These are phyloP conservation scores for Spodoptera littoralis DNA, from an alignment of 2,888 invertebrate genomes.

Conservation along the genomic window DNA sequence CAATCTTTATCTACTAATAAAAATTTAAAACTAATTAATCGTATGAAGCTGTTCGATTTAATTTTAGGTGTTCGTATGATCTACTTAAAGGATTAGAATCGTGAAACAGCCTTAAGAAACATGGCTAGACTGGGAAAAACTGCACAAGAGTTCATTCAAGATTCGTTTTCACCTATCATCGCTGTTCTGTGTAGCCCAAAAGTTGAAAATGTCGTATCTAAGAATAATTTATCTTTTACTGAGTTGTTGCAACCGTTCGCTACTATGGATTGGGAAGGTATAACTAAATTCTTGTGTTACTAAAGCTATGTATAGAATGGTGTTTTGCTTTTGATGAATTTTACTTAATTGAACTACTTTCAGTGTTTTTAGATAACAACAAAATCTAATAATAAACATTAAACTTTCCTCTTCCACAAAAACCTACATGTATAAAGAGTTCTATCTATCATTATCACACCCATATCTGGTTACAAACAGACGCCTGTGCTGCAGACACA, in stretches of 20 bases:
- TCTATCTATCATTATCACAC: too few species aligned
- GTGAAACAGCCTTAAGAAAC: background rate
- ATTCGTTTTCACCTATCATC: constrained; percentile 96
- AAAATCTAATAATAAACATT: too few species aligned
- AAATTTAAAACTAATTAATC: background rate
- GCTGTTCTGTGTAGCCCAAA: constrained; percentile 95
- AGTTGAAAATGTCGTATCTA: constrained; percentile 95
- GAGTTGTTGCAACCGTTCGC: constrained; percentile 97
- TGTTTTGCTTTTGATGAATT: too few species aligned
- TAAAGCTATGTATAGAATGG: too few species aligned
- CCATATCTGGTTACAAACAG: too few species aligned
- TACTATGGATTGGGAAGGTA: constrained; percentile 89
- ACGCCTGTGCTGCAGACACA: too few species aligned
- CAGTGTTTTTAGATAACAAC: too few species aligned
- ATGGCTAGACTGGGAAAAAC: constrained; percentile 83
- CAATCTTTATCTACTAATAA: too few species aligned
- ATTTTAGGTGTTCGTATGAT: background rate
- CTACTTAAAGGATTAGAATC: background rate
- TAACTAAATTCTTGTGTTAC: background rate
- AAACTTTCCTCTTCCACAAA: too few species aligned
- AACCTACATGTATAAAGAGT: too few species aligned
- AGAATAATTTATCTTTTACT: constrained; percentile 96
- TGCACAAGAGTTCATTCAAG: constrained; percentile 95
- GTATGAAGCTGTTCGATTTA: background rate
- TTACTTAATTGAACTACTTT: too few species aligned